Conservation (phyloP, 1,140 invertebrate species). For the Acromyrmex charruanus region DNA sequence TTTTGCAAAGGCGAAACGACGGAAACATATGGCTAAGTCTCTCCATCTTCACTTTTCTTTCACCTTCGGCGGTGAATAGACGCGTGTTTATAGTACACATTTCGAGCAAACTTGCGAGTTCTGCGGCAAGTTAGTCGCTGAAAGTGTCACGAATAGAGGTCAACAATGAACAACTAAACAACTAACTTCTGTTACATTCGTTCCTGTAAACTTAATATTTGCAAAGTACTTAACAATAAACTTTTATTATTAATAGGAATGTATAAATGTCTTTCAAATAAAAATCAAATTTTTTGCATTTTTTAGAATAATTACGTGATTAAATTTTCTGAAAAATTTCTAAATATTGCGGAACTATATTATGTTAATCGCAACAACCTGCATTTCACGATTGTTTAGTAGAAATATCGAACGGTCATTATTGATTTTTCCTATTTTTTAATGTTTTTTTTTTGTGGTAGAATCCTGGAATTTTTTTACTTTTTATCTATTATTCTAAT, state of each 20-base stretch:
- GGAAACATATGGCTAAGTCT: not conserved
- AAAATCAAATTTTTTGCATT: not conserved
- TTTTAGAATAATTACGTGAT: too few species aligned
- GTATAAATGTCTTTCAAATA: not conserved
- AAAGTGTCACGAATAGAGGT: conserved; percentile 18
- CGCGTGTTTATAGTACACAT: conserved; percentile 7
- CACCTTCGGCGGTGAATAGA: not conserved
- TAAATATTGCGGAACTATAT: not conserved
- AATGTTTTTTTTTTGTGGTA: too few species aligned
- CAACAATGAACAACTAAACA: conserved; percentile 3
- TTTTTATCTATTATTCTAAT: too few species aligned
- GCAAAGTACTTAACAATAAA: not conserved
- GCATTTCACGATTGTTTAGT: too few species aligned
- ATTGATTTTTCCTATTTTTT: too few species aligned
- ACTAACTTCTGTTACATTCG: conserved; percentile 13
- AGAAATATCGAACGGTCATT: too few species aligned
- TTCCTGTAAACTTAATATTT: not conserved
- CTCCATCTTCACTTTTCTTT: conserved; percentile 8
- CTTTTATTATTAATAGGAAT: not conserved
- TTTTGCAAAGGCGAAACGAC: not conserved
- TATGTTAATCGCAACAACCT: not conserved
- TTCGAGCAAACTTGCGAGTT: conserved; percentile 19
- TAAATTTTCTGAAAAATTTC: not conserved
- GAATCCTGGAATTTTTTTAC: too few species aligned
- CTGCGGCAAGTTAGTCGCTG: conserved; percentile 3